Evolutionary conservation across 2,888 invertebrate species (phyloP), one percentile per base, ranked within the genome.

Genomic region (Cosmia pyralina): DNA sequence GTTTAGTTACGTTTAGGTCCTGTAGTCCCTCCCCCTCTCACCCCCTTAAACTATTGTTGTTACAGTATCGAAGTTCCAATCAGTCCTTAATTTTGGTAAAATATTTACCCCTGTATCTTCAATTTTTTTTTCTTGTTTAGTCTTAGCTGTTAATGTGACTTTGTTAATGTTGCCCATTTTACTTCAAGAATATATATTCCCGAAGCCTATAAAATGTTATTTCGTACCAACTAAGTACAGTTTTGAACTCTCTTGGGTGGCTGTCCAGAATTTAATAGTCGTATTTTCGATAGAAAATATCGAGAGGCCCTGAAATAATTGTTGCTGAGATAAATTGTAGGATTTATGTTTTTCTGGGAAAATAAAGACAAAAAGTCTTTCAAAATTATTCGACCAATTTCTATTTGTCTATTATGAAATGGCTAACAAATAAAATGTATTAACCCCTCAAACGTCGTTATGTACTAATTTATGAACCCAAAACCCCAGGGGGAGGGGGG

Each of bases 171-270:
- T 77, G 76, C 52, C 75, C 76, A 78, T 82, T 86, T 74, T 67
- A 82, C 73, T 87, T 75, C 69, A 72, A 71, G 69, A 78, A 73
- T 79, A 81, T 72, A 82, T 81, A 86, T 86, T 85, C 48, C 72
- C 69, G 69, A 83, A 79, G 55, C 76, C 82, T 77, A 88, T 87
- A 88, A 88, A 88, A 86, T 82, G 76, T 87, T 85, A 87, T 85
- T 82, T 78, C 72, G 72, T 79, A 70, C 80, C 73, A 84, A 86
- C 80, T 88, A 74, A 74, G 77, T 19, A 87, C 82, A 84, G 88
- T 88, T 88, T 75, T 66, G 69, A 80, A 87, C 81, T 84, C 75
- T 84, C 77, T 84, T 83, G 75, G 81, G 85, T 77, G 75, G 77
- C 76, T 81, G 34, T 28, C 62, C 63, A 73, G 60, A 81, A 86